Evolutionary conservation across 2,888 invertebrate species (phyloP).

Genomic region (Resseliella maxima): DNA sequence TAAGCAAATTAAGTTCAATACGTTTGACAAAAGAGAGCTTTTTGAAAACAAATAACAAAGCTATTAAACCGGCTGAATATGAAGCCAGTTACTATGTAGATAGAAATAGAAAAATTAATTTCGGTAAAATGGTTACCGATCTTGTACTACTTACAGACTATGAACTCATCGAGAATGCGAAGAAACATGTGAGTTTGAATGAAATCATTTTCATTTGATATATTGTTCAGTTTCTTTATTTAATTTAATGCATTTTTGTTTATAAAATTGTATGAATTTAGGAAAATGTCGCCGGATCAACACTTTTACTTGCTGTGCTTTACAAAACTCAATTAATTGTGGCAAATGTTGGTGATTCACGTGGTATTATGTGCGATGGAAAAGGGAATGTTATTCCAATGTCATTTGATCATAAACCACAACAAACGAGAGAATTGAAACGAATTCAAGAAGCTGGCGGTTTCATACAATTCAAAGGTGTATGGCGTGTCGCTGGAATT

Average conservation of each 20-base stretch:
- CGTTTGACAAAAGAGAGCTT: constrained; percentile 64
- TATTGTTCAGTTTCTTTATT: no score
- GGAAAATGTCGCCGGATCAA: constrained; percentile 86
- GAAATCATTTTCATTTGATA: not conserved
- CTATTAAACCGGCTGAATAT: constrained; percentile 62
- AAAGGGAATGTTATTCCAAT: constrained; percentile 90
- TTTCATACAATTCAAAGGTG: constrained; percentile 93
- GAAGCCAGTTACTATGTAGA: constrained; percentile 76
- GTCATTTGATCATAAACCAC: constrained; percentile 97
- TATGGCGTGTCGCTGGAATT: constrained; percentile 96
- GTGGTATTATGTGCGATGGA: constrained; percentile 94
- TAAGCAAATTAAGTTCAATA: constrained; percentile 64
- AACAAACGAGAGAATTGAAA: constrained; percentile 85
- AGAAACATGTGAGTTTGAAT: constrained; percentile 70
- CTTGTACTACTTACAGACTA: constrained; percentile 88
- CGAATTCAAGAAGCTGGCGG: constrained; percentile 96
- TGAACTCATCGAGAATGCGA: constrained; percentile 83
- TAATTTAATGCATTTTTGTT: no score
- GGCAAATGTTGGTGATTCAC: constrained; percentile 96
- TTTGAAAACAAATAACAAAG: constrained; percentile 62
- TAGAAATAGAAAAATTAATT: constrained; percentile 78
- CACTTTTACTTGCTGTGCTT: constrained; percentile 89
- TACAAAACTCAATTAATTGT: constrained; percentile 86
- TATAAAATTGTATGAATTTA: constrained; percentile 58
- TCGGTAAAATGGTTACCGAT: constrained; percentile 83